A percentile compares a stretch with the other conserved stretches of the same genome.
These are phyloP conservation scores for Eilema depressum DNA, from an alignment of 2,888 invertebrate genomes.

Conservation along the genomic window DNA sequence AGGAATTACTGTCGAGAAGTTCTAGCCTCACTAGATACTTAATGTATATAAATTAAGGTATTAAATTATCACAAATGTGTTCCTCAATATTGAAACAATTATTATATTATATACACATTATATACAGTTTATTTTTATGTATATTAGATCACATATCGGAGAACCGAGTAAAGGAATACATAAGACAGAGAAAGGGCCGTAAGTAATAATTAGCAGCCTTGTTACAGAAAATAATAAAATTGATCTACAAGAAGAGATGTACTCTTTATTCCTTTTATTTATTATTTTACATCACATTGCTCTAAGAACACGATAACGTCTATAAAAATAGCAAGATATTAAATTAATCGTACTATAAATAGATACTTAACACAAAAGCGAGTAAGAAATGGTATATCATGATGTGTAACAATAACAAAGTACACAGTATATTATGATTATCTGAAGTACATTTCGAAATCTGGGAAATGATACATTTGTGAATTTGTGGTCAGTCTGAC, in stretches of 20 bases:
- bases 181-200: not conserved
- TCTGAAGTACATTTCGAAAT: not conserved
- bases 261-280: not conserved
- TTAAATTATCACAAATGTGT: constrained; percentile 5
- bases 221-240: not conserved
- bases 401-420: no score
- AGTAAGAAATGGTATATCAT: no score
- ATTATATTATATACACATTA: not conserved
- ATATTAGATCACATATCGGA: no score
- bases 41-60: not conserved
- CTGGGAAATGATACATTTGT: no score
- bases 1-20: not conserved
- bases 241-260: not conserved
- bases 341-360: no score
- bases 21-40: not conserved
- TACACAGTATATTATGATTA: not conserved
- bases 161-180: not conserved
- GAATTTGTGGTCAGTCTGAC: constrained; percentile 5
- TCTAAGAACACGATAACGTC: not conserved
- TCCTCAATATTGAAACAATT: not conserved
- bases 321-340: no score
- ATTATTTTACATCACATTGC: not conserved
- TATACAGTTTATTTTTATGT: not conserved
- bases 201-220: not conserved
- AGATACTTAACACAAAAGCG: no score